These are phyloP conservation scores for Sycophaga agraensis DNA, from an alignment of 1,140 invertebrate genomes.

Conservation along the genomic window DNA sequence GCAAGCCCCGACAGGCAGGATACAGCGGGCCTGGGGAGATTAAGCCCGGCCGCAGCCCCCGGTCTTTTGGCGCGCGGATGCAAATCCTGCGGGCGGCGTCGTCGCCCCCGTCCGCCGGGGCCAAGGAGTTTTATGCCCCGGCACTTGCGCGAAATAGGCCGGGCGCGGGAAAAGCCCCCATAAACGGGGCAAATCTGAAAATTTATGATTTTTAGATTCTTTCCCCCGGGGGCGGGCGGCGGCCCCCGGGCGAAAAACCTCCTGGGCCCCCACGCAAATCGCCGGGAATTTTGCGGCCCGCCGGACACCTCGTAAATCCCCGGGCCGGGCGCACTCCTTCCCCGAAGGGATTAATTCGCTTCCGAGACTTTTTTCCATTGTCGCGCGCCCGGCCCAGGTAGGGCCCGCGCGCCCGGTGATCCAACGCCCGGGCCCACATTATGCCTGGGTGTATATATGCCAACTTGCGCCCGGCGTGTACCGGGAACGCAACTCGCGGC, in stretches of 20 bases:
- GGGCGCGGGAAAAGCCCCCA: not conserved
- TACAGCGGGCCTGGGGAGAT: not conserved
- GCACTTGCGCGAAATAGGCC: slow-evolving; percentile 12
- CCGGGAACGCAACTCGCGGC: too few relatives aligned
- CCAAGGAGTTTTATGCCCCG: slow-evolving; percentile 11
- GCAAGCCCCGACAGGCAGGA: too few relatives aligned
- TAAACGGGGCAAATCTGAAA: slow-evolving; percentile 17
- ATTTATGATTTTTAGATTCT: slow-evolving; percentile 30
- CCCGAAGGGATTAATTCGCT: slow-evolving; percentile 24
- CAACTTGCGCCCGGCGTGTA: too few relatives aligned
- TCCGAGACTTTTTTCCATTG: slow-evolving; percentile 18
- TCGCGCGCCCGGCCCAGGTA: not conserved
- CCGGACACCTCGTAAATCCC: slow-evolving; percentile 15
- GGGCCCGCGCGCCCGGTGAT: too few relatives aligned
- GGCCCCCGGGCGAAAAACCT: too few relatives aligned
- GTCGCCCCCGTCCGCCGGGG: not conserved
- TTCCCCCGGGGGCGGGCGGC: not conserved
- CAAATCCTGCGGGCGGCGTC: too few relatives aligned
- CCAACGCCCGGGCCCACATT: too few relatives aligned
- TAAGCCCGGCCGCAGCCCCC: not conserved
- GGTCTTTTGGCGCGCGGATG: slow-evolving; percentile 7
- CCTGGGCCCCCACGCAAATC: not conserved
- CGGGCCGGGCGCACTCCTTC: not conserved
- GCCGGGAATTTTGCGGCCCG: not conserved
- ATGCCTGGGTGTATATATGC: too few relatives aligned